phyloP scores from a whole-genome alignment of 2,888 invertebrate genomes.

The Meganola albula region DNA sequence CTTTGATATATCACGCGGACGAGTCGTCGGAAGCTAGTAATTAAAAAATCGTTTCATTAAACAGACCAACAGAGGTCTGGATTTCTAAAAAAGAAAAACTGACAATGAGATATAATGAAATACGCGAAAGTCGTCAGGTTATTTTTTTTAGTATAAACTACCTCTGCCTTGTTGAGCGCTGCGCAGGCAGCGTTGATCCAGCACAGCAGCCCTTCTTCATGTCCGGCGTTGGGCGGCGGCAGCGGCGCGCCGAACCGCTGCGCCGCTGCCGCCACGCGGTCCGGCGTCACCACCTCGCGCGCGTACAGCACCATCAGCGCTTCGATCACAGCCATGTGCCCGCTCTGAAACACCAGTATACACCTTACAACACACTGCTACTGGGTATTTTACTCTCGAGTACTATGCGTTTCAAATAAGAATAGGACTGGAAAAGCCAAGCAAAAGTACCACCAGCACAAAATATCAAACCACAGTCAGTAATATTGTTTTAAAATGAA shows the following conservation, averaged over 20 bases:
- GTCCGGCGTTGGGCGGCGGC: slow-evolving; percentile 41
- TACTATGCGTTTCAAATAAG: too few relatives aligned
- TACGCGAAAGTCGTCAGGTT: background rate
- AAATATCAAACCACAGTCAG: too few relatives aligned
- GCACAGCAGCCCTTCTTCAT: slow-evolving; percentile 89
- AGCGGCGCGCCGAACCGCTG: slow-evolving; percentile 81
- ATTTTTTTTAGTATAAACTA: slow-evolving; percentile 22
- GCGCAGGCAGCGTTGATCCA: slow-evolving; percentile 94
- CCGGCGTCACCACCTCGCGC: slow-evolving; percentile 92
- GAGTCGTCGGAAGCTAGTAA: too few relatives aligned
- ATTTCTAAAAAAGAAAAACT: background rate
- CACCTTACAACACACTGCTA: too few relatives aligned
- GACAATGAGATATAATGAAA: background rate
- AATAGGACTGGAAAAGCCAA: too few relatives aligned
- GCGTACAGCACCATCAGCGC: slow-evolving; percentile 96
- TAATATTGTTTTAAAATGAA: too few relatives aligned
- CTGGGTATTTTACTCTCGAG: too few relatives aligned
- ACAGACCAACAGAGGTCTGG: too few relatives aligned
- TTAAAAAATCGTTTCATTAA: too few relatives aligned
- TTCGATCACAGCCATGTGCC: slow-evolving; percentile 97
- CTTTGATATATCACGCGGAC: too few relatives aligned
- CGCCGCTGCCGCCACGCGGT: slow-evolving; percentile 90
- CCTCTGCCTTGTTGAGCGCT: slow-evolving; percentile 80
- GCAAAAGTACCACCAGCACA: too few relatives aligned
- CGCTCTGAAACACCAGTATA: too few relatives aligned